Conservation (phyloP, 2,888 invertebrate species). For the Nephrotoma guestfalica region DNA sequence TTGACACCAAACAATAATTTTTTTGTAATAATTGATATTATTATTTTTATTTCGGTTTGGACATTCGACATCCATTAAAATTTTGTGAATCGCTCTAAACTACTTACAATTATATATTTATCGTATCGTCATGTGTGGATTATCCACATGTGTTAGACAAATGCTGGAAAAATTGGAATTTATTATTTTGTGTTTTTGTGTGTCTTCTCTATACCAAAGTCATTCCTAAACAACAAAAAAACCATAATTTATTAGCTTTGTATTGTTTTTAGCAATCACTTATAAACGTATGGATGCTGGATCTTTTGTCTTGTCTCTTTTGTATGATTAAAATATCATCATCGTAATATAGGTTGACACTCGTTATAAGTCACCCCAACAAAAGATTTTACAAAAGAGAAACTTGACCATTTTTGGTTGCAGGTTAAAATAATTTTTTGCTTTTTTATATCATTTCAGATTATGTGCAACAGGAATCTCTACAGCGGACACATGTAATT, state of each 20-base stretch:
- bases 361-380: neutral
- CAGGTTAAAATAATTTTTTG: neutral
- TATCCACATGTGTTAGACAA: constrained; percentile 3
- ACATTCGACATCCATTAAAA: neutral
- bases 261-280: constrained; percentile 1
- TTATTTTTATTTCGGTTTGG: neutral
- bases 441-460: constrained; percentile 8
- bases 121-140: neutral
- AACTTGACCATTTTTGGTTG: neutral
- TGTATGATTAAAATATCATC: constrained; percentile 2
- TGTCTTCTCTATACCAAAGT: neutral
- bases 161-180: constrained; percentile 4
- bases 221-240: neutral
- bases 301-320: neutral
- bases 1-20: neutral
- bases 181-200: constrained; percentile 3
- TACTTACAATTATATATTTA: neutral
- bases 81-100: neutral
- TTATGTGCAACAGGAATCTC: constrained; percentile 10
- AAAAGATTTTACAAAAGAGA: neutral
- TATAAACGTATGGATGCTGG: neutral
- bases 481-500: constrained; percentile 1
- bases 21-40: neutral
- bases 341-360: constrained; percentile 3
- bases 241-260: constrained; percentile 1